phyloP scores from a whole-genome alignment of 2,797 vertebrate species.

The Chrosomus eos region DNA sequence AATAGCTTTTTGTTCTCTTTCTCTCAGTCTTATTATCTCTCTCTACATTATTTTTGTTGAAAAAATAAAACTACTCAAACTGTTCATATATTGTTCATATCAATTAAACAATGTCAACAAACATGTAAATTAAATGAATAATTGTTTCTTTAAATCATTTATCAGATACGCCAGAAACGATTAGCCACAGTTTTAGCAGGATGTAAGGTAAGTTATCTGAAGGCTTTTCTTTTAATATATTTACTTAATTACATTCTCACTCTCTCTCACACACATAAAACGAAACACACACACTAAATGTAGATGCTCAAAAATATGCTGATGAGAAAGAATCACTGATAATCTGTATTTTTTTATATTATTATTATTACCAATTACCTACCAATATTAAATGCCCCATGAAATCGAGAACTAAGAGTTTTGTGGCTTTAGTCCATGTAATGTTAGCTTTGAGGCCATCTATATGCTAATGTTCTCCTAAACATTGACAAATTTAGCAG shows the following conservation, averaged over 20 bases:
- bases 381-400: constrained; percentile 7
- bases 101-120: constrained; percentile 38
- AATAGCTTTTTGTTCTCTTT: constrained; percentile 47
- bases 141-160: constrained; percentile 8
- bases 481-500: constrained; percentile 22
- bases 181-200: constrained; percentile 17
- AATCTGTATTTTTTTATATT: too few relatives aligned
- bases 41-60: background rate
- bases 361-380: background rate
- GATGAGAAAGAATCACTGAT: background rate
- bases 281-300: constrained; percentile 37
- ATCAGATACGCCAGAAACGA: constrained; percentile 9
- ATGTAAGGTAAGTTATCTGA: constrained; percentile 24
- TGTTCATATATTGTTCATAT: constrained; percentile 1
- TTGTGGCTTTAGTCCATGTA: background rate
- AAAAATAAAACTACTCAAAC: constrained; percentile 3
- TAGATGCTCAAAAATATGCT: background rate
- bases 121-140: constrained; percentile 19
- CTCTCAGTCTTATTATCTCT: constrained; percentile 7
- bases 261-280: constrained; percentile 59
- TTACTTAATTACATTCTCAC: constrained; percentile 47
- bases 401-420: background rate
- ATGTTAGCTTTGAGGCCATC: background rate
- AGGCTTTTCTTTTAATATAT: constrained; percentile 17
- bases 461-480: constrained; percentile 18